Conservation (phyloP, 2,113 vertebrate species). For the Thamnaconus septentrionalis region DNA sequence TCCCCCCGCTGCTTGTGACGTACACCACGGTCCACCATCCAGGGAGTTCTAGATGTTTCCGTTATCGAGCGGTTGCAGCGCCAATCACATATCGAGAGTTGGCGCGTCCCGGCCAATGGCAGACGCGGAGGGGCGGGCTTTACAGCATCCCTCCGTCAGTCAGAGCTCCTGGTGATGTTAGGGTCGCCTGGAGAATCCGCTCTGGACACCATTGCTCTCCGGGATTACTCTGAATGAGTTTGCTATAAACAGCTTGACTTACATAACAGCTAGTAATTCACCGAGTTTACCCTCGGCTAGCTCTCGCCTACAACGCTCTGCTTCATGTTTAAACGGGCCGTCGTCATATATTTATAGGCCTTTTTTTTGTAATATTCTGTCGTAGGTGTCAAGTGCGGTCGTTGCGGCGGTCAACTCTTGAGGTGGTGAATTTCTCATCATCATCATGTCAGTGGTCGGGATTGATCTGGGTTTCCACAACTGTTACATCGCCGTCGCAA, state of each 20-base stretch:
- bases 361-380: conserved; percentile 14
- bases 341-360: conserved; percentile 8
- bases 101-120: conserved; percentile 56
- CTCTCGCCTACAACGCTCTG: conserved; percentile 7
- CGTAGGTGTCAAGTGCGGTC: conserved; percentile 49
- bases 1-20: neutral
- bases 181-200: conserved; percentile 65
- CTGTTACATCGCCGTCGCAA: conserved; percentile 91
- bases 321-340: conserved; percentile 18
- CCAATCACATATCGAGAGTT: conserved; percentile 55
- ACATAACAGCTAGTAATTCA: conserved; percentile 67
- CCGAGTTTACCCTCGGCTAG: conserved; percentile 28
- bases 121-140: conserved; percentile 46
- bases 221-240: conserved; percentile 70
- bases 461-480: conserved; percentile 94
- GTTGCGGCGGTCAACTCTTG: conserved; percentile 39
- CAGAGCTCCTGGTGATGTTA: conserved; percentile 40
- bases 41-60: conserved; percentile 75
- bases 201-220: conserved; percentile 55
- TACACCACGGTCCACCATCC: conserved; percentile 18
- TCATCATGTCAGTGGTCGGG: conserved; percentile 91
- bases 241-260: conserved; percentile 69
- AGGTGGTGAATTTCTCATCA: conserved; percentile 23
- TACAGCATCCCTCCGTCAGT: conserved; percentile 25
- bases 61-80: conserved; percentile 44